Percentiles rank a stretch among this genome's conserved stretches.
These are phyloP conservation scores for Xylophagus ater DNA, from an alignment of 2,888 invertebrate genomes.

Conservation along the genomic window DNA sequence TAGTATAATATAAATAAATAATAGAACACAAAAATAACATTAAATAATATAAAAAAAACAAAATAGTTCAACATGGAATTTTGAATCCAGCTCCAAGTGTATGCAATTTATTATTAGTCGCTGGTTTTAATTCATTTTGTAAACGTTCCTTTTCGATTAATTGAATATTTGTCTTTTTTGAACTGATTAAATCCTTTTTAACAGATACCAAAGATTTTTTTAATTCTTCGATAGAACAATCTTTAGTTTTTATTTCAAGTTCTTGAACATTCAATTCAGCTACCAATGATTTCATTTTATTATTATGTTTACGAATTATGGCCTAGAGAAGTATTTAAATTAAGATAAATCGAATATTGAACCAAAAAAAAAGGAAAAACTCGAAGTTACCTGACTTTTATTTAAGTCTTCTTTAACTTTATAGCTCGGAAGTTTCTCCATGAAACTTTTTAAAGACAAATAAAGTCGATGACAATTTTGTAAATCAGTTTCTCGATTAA, in stretches of 20 bases:
- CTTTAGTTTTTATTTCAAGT: slow-evolving; percentile 30
- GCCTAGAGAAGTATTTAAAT: neutral
- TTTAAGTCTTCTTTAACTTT: slow-evolving; percentile 34
- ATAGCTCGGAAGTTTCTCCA: slow-evolving; percentile 34
- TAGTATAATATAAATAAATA: too few relatives aligned
- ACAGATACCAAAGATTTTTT: slow-evolving; percentile 27
- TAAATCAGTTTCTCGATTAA: slow-evolving; percentile 31
- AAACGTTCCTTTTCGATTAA: slow-evolving; percentile 33
- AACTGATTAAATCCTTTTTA: slow-evolving; percentile 29
- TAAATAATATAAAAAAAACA: too few relatives aligned
- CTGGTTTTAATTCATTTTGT: slow-evolving; percentile 35
- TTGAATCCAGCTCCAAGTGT: slow-evolving; percentile 33
- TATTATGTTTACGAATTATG: slow-evolving; percentile 15
- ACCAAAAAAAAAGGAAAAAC: neutral
- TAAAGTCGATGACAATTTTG: slow-evolving; percentile 33
- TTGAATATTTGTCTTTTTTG: slow-evolving; percentile 33
- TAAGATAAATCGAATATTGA: neutral
- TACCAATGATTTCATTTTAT: slow-evolving; percentile 32
- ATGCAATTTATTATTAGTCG: slow-evolving; percentile 27
- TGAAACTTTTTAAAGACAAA: slow-evolving; percentile 33
- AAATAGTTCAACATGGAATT: too few relatives aligned
- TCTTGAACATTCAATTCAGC: slow-evolving; percentile 32
- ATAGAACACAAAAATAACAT: too few relatives aligned
- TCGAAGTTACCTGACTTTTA: slow-evolving; percentile 28
- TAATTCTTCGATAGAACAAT: slow-evolving; percentile 27